Conservation (phyloP, 2,113 vertebrate species). For the Xenus cinereus region DNA sequence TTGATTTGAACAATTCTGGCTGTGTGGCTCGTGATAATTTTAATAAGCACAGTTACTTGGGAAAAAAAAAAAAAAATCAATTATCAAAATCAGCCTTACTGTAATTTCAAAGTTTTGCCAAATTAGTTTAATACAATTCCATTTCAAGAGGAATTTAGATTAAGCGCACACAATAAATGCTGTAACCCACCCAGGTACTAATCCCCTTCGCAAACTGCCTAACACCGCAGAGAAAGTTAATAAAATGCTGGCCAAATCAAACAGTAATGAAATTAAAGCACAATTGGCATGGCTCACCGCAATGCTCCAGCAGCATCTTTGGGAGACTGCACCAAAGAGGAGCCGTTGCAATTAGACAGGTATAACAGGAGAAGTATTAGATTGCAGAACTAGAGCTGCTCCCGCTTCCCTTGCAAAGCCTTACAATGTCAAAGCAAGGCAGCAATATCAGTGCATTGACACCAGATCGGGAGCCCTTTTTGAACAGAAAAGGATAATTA, state of each 20-base stretch:
- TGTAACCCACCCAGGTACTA: not conserved
- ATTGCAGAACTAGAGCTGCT: not conserved
- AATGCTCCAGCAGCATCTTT: not conserved
- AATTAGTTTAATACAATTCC: not conserved
- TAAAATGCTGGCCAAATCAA: not conserved
- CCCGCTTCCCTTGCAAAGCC: not conserved
- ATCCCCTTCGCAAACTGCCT: not conserved
- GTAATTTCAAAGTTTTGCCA: not conserved
- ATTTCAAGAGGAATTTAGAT: not conserved
- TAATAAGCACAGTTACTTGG: not conserved
- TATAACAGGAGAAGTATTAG: not conserved
- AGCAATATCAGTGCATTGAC: not conserved
- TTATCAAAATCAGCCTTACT: not conserved
- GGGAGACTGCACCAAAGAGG: not conserved
- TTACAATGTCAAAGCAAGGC: slow-evolving; percentile 4
- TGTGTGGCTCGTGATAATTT: not conserved
- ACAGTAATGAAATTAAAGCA: slow-evolving; percentile 22
- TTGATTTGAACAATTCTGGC: not conserved
- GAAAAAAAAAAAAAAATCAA: not conserved
- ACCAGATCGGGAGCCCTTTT: not conserved
- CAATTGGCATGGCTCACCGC: not conserved
- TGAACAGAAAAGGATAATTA: not conserved
- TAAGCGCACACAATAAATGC: not conserved
- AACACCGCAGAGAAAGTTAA: not conserved
- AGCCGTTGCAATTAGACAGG: not conserved